A percentile compares a stretch with the other conserved stretches of the same genome.
Conservation (phyloP, 92 coral and sea anemone species). For the Zoanthus sansibaricus region DNA sequence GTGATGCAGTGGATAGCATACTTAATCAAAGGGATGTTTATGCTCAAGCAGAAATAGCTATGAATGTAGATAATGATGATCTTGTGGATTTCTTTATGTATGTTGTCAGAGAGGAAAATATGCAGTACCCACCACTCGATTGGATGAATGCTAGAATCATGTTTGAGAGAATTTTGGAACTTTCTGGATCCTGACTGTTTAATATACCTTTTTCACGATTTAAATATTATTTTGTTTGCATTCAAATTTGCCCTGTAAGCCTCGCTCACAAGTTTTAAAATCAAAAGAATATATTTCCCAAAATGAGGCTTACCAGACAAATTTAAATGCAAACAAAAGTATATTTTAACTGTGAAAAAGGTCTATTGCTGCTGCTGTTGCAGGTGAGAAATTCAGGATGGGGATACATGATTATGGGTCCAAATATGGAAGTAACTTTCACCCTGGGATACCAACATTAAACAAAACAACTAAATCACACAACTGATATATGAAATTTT, state of each 20-base stretch:
- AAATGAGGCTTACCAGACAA: neutral
- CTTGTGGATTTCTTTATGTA: constrained; percentile 46
- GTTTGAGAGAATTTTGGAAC: constrained; percentile 51
- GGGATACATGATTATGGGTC: neutral
- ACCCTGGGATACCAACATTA: constrained; percentile 9
- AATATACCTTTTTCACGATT: neutral
- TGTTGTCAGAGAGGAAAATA: constrained; percentile 51
- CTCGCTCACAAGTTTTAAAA: too few species aligned
- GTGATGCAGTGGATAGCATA: constrained; percentile 31
- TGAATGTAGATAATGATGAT: constrained; percentile 47
- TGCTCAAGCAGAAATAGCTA: constrained; percentile 47
- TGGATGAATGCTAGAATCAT: constrained; percentile 39
- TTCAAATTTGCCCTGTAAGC: too few species aligned
- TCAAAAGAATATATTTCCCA: neutral
- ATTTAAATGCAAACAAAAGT: too few species aligned
- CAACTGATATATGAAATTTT: neutral
- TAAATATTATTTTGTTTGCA: too few species aligned
- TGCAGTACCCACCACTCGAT: constrained; percentile 55
- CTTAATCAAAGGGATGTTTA: constrained; percentile 60
- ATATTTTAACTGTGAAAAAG: neutral
- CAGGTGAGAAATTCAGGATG: neutral
- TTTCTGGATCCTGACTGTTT: constrained; percentile 31
- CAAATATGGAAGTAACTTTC: constrained; percentile 4
- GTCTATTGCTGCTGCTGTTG: neutral
- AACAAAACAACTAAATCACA: constrained; percentile 2